Base-by-base conservation (phyloP, 2,797 vertebrate genomes). In the Peromyscus melanophrys region DNA sequence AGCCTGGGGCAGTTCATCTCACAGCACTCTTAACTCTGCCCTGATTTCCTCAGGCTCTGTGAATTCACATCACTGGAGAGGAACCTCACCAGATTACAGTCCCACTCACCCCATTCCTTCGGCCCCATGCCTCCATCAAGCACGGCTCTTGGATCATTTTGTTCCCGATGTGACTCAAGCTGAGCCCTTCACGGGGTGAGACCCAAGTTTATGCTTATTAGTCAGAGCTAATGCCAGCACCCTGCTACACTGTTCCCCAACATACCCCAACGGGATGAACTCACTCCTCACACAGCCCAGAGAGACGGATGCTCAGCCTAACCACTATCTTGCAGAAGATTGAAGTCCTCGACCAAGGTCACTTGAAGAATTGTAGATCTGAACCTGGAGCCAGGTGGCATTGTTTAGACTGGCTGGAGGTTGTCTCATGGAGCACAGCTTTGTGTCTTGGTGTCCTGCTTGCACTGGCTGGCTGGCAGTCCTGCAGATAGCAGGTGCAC, bases 381-480 rank as follows among this genome's bases (percentile, higher is more conserved):
- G 4, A 75, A 34, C 73, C 76, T 65, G 43, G 40, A 82, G 27
- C 17, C 57, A 34, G 46, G 55, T 31, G 11, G 34, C 29, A 40
- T 40, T 61, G 61, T 49, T 23, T 25, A 21, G 61, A 71, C 23
- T 0, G 1, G 0, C 84, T 29, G 13, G 34, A 34, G 4, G 25
- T 25, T 29, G 78, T 34, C 31, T 21, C 10, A 5, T 13, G 1
- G 40, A 67, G 27, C 14, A 34, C 52, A 37, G 81, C 29, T 46
- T 46, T 3, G 75, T 13, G 34, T 63, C 43, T 31, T 1, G 0
- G 23, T 1, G 55, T 46, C 21, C 3, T 0, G 3, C 12, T 21
- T 31, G 3, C 0, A 19, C 43, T 7, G 0, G 14, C 43, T 27
- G 81, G 6, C 52, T 14, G 3, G 14, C 63, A 17, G 46, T 40